Evolutionary conservation across 2,797 vertebrate species (phyloP), one percentile per base, ranked within the genome.

Genomic region (Enteromius trimaculatus): DNA sequence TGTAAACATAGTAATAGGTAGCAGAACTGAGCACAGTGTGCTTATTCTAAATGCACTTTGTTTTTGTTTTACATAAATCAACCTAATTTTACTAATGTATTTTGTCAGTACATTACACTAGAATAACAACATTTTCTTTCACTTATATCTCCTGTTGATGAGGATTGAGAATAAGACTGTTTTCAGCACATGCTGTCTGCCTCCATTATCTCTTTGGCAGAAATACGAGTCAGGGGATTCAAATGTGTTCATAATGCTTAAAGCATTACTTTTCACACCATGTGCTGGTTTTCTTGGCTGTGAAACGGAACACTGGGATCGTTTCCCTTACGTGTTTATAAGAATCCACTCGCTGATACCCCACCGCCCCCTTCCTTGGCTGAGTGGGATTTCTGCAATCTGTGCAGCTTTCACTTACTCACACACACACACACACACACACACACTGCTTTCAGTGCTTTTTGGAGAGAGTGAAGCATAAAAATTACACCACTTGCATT

Each of bases 371-470:
- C 77, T 31, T 47, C 44, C 58, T 39, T 69, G 62, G 79, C 53
- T 83, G 65, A 84, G 76, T 78, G 85, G 83, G 72, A 81, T 85
- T 88, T 86, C 78, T 84, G 87, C 80, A 82, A 86, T 86, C 83
- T 86, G 83, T 81, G 75, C 26, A 2, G 6, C 44, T 7, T 34
- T 23, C 44, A 78, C 37, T 26, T 4, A 42, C 75, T 31, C 31
- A 2, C n/a, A 29, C 29, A 34, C 71, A 29, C 8, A 17, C 14
- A 2, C 23, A 26, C 31, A 70, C 37, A 6, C 10, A 14, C 37
- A 23, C 21, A 44, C 66, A 69, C 37, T 37, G 10, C 31, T 13
- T 66, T 75, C 42, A 65, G 49, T 68, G 14, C 23, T 66, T 58
- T 65, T 3, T 21, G 51, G 9, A 72, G 9, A 49, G 23, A 49